Percentiles rank a stretch among this genome's conserved stretches.
These are phyloP conservation scores for Anarrhichthys ocellatus DNA, from an alignment of 2,113 vertebrate species.

Conservation along the genomic window DNA sequence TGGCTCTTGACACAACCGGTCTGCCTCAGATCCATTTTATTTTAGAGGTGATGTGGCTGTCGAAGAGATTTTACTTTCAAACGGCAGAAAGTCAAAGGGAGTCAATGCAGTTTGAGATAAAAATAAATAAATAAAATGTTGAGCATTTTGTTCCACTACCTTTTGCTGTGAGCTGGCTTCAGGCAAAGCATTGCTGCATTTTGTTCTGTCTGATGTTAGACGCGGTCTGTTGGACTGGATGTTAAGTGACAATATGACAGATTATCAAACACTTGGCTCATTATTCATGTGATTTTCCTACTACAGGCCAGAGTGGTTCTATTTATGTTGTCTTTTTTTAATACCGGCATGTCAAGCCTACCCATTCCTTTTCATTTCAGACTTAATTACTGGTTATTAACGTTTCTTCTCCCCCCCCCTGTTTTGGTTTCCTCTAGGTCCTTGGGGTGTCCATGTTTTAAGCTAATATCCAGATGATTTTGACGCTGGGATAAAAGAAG, in stretches of 20 bases:
- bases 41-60: background rate
- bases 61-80: background rate
- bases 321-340: background rate
- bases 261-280: background rate
- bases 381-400: slow-evolving; percentile 45
- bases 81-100: background rate
- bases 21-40: background rate
- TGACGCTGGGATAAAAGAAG: slow-evolving; percentile 87
- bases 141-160: background rate
- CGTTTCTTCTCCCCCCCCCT: slow-evolving; percentile 40
- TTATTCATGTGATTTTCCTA: background rate
- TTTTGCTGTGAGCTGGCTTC: background rate
- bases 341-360: background rate
- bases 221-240: background rate
- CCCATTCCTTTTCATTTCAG: background rate
- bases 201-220: background rate
- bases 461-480: slow-evolving; percentile 83
- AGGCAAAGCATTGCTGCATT: background rate
- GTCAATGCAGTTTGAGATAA: background rate
- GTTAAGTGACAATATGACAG: background rate
- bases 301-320: background rate
- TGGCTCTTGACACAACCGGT: background rate
- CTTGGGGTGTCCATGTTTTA: slow-evolving; percentile 99
- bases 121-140: background rate
- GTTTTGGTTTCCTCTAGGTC: slow-evolving; percentile 87